These are phyloP conservation scores for Cervus canadensis DNA, from an alignment of 2,113 vertebrate genomes.

Conservation along the genomic window DNA sequence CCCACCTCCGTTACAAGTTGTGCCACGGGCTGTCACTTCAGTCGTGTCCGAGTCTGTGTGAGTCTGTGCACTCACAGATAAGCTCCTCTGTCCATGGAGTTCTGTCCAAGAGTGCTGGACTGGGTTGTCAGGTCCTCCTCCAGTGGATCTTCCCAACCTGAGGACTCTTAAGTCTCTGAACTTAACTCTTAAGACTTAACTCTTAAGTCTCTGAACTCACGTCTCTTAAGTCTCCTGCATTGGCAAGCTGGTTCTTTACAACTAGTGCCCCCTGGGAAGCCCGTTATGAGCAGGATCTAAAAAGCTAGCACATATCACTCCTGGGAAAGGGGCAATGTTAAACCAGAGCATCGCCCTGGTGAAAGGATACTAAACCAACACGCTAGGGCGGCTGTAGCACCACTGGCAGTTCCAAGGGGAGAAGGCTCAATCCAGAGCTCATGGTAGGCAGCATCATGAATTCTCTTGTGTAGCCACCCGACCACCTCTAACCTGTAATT, in stretches of 20 bases:
- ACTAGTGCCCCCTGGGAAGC: background rate
- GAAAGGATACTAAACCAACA: background rate
- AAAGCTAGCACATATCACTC: background rate
- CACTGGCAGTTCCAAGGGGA: accelerated
- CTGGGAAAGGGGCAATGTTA: background rate
- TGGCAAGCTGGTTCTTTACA: background rate
- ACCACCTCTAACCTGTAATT: background rate
- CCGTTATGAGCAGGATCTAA: background rate
- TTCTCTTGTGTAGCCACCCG: background rate
- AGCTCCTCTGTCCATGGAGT: background rate
- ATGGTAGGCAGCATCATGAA: background rate
- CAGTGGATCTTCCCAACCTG: background rate
- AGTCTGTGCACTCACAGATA: accelerated
- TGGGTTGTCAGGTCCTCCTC: background rate
- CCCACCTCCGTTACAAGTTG: background rate
- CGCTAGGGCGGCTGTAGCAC: accelerated
- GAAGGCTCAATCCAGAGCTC: background rate
- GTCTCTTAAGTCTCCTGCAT: background rate
- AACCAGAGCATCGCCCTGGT: background rate
- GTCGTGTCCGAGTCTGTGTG: background rate
- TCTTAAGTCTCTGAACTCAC: background rate
- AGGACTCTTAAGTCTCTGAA: background rate
- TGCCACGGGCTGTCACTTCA: background rate
- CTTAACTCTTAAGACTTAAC: no score
- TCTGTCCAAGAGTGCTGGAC: background rate